A percentile compares a stretch with the other conserved stretches of the same genome.
phyloP scores from a whole-genome alignment of 2,888 invertebrate species.

The Alcis repandata region DNA sequence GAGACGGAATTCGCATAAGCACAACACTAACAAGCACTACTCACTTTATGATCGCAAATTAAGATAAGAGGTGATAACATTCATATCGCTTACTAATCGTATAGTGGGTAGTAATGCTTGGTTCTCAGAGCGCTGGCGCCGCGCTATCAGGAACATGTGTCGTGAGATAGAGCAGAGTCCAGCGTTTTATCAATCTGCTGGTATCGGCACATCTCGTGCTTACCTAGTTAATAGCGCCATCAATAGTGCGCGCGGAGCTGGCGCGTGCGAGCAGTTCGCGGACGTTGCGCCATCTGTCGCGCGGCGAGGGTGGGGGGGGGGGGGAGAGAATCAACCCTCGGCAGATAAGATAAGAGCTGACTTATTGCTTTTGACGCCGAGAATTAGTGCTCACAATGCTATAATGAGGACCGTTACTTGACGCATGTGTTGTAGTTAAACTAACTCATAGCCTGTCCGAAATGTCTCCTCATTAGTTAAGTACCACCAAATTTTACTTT shows the following conservation, averaged over 20 bases:
- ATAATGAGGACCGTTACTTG: slow-evolving; percentile 26
- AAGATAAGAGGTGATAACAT: slow-evolving; percentile 16
- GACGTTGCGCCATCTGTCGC: slow-evolving; percentile 29
- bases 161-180: slow-evolving; percentile 14
- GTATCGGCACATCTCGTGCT: slow-evolving; percentile 46
- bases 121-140: neutral
- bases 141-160: slow-evolving; percentile 4
- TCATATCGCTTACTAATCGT: neutral
- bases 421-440: too few relatives aligned
- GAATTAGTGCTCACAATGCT: slow-evolving; percentile 23
- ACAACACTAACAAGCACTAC: slow-evolving; percentile 1
- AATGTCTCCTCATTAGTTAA: neutral
- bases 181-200: slow-evolving; percentile 16
- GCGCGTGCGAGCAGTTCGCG: slow-evolving; percentile 51
- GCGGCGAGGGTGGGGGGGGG: slow-evolving; percentile 3
- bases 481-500: neutral
- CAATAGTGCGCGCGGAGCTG: slow-evolving; percentile 46
- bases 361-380: slow-evolving; percentile 41
- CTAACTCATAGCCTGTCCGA: neutral
- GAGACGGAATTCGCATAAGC: neutral
- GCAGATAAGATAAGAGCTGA: slow-evolving; percentile 54
- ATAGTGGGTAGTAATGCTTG: slow-evolving; percentile 1
- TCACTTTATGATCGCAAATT: slow-evolving; percentile 17
- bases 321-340: slow-evolving; percentile 25
- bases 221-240: slow-evolving; percentile 45